Percentiles rank a stretch among this genome's conserved stretches.
phyloP scores from a whole-genome alignment of 2,888 invertebrate genomes.

The Chorisops tibialis region DNA sequence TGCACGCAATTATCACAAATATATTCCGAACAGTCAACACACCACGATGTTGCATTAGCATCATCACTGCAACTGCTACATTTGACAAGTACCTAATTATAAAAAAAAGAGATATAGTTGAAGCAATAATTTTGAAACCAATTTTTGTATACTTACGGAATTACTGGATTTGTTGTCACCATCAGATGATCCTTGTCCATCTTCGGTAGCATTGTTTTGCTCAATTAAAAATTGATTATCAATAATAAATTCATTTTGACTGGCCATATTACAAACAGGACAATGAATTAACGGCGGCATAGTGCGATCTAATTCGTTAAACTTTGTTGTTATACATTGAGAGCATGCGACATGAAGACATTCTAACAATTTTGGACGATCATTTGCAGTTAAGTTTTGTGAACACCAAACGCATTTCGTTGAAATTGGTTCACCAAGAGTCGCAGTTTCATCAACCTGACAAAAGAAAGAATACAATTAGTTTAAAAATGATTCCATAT shows the following conservation, averaged over 20 bases:
- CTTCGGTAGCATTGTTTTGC: conserved; percentile 56
- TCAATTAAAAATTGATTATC: conserved; percentile 82
- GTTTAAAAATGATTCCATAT: no score
- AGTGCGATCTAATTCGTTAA: conserved; percentile 52
- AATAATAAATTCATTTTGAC: conserved; percentile 69
- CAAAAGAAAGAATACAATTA: background rate
- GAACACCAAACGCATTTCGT: conserved; percentile 60
- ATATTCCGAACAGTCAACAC: conserved; percentile 86
- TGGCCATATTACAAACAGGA: conserved; percentile 70
- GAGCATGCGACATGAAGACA: conserved; percentile 85
- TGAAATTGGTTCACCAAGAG: conserved; percentile 39
- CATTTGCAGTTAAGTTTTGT: conserved; percentile 55
- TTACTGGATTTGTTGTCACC: conserved; percentile 40
- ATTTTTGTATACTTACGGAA: conserved; percentile 45
- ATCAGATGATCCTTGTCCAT: conserved; percentile 40
- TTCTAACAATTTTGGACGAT: conserved; percentile 77
- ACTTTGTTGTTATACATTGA: conserved; percentile 68
- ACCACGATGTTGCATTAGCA: conserved; percentile 80
- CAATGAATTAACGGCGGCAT: conserved; percentile 56
- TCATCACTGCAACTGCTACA: conserved; percentile 88
- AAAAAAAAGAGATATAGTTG: conserved; percentile 1
- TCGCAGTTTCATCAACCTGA: conserved; percentile 33
- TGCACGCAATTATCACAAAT: conserved; percentile 88
- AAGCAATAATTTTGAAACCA: conserved; percentile 5
- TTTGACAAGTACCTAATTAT: conserved; percentile 53